Evolutionary conservation across 2,888 invertebrate genomes (phyloP).

Genomic region (Eristalis arbustorum): DNA sequence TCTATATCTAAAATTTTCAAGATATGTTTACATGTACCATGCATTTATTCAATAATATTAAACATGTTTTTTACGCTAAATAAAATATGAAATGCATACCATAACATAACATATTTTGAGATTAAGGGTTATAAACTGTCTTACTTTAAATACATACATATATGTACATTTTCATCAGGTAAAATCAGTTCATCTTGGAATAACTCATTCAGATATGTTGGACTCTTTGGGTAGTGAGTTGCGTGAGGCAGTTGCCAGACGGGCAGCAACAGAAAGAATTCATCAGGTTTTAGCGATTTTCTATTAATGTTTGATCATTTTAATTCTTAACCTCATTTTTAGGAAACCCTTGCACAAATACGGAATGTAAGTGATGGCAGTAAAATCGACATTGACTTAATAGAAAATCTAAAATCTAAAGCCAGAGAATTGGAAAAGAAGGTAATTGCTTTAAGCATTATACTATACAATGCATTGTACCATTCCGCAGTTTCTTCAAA

Average conservation of each 20-base stretch:
- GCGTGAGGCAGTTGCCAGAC: conserved; percentile 89
- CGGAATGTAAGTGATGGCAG: conserved; percentile 81
- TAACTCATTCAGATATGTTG: conserved; percentile 79
- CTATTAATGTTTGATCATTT: not conserved
- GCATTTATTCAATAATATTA: too few relatives aligned
- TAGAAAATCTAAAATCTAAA: conserved; percentile 88
- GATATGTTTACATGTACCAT: not conserved
- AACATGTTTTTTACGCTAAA: too few relatives aligned
- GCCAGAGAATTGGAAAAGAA: conserved; percentile 95
- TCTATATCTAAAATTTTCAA: not conserved
- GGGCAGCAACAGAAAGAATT: conserved; percentile 89
- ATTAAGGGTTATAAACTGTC: too few relatives aligned
- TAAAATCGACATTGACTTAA: conserved; percentile 83
- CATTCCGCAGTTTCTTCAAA: too few relatives aligned
- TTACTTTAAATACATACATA: not conserved
- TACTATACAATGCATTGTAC: too few relatives aligned
- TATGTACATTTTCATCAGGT: not conserved
- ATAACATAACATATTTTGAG: too few relatives aligned
- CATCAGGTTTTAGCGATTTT: conserved; percentile 78
- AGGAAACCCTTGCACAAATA: conserved; percentile 87
- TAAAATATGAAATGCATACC: too few relatives aligned
- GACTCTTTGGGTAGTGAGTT: conserved; percentile 86
- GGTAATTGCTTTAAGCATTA: conserved; percentile 80
- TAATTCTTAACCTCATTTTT: conserved; percentile 33
- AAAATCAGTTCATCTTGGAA: not conserved